These are phyloP conservation scores for Propithecus coquereli DNA, from an alignment of 2,113 vertebrate species.

Conservation along the genomic window DNA sequence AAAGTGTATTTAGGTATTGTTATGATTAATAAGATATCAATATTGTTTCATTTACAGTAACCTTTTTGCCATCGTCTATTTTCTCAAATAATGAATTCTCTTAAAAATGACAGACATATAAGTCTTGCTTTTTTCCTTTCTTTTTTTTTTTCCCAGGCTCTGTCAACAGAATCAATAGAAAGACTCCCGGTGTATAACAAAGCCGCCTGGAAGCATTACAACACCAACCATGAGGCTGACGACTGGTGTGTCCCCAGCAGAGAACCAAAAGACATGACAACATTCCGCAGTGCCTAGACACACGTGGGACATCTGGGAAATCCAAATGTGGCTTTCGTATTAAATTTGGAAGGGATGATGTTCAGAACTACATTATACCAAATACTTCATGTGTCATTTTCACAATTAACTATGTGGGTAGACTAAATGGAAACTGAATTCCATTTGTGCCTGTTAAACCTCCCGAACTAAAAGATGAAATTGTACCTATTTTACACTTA, in stretches of 20 bases:
- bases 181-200: constrained; percentile 97
- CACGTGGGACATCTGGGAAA: not conserved
- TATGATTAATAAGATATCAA: not conserved
- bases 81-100: constrained; percentile 20
- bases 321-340: not conserved
- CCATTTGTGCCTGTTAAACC: constrained; percentile 51
- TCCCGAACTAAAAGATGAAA: constrained; percentile 40
- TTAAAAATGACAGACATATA: not conserved
- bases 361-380: constrained; percentile 49
- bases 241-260: constrained; percentile 98
- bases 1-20: not conserved
- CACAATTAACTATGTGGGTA: constrained; percentile 52
- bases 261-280: constrained; percentile 97
- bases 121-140: not conserved
- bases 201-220: constrained; percentile 97
- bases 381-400: constrained; percentile 19
- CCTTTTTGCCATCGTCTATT: not conserved
- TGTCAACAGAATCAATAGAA: constrained; percentile 96
- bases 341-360: constrained; percentile 35
- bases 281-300: constrained; percentile 91
- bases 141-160: constrained; percentile 83
- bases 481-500: constrained; percentile 40
- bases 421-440: constrained; percentile 49
- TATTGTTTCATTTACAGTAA: not conserved
- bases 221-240: constrained; percentile 92